A percentile compares a stretch with the other conserved stretches of the same genome.
Evolutionary conservation across 2,113 vertebrate species (phyloP).

Genomic region (Alethe diademata): DNA sequence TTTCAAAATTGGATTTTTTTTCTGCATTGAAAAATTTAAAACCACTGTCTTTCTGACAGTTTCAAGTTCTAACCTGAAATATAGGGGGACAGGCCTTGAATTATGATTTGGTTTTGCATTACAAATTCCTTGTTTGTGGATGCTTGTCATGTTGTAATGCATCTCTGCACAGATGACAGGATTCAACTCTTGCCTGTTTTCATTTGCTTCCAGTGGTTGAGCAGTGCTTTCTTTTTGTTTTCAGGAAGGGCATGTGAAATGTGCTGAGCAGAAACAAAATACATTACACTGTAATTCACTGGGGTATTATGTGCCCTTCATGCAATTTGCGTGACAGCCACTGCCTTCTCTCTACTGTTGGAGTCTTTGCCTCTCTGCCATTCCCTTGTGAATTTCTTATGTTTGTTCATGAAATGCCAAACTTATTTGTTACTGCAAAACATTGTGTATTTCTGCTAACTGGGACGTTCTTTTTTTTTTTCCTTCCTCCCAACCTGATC

Average conservation of each 20-base stretch:
- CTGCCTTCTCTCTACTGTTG: not conserved
- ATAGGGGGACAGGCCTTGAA: not conserved
- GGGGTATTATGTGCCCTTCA: not conserved
- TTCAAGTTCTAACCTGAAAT: slow-evolving; percentile 8
- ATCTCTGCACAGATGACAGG: not conserved
- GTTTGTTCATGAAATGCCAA: not conserved
- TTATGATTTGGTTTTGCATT: slow-evolving; percentile 17
- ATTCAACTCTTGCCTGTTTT: slow-evolving; percentile 27
- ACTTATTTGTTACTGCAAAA: slow-evolving; percentile 3
- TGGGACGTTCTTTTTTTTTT: not conserved
- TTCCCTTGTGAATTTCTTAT: not conserved
- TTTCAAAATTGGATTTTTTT: not conserved
- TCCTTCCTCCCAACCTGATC: not conserved
- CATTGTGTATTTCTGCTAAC: not conserved
- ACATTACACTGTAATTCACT: not conserved
- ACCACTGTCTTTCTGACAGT: not conserved
- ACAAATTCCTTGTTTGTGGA: slow-evolving; percentile 22
- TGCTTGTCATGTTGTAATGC: slow-evolving; percentile 7
- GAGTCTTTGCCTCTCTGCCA: not conserved
- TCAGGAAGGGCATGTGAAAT: not conserved
- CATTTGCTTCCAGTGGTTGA: not conserved
- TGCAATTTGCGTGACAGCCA: not conserved
- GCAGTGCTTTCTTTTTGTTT: not conserved
- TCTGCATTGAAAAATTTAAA: not conserved
- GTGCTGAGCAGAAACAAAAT: not conserved